Evolutionary conservation across 2,113 vertebrate genomes (phyloP), one percentile per base, ranked within the genome.

Genomic region (Lepus timidus): DNA sequence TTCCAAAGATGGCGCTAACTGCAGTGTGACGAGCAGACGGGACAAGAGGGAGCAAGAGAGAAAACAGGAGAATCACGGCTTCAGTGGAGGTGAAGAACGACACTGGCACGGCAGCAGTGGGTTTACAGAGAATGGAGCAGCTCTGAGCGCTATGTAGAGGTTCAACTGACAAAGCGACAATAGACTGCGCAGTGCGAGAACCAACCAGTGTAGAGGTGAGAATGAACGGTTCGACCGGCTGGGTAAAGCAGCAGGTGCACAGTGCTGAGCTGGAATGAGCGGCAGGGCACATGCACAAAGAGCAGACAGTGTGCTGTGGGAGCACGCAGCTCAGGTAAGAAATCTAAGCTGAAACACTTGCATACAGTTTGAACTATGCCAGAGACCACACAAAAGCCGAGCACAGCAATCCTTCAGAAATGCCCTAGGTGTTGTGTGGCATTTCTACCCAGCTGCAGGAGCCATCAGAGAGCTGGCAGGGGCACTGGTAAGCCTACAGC

Each of bases 111-210:
- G 71, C 70, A 9, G 78, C 39, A 16, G 13, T 33, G 84, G 71
- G 61, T 20, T 14, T 13, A 4, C 7, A 14, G 36, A n/a, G 75
- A 62, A 39, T 44, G 13, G 5, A 70, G 51, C 4, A 23, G 49
- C 12, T 22, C 44, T 39, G 1, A 19, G 83, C 64, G 55, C 81
- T 61, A 62, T 4, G 9, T 8, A 58, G 44, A 23, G 52, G 67
- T 1, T 12, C 20, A 52, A 76, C 0, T 19, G 87, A 49, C n/a
- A 4, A 27, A 52, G 52, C 4, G 58, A 13, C 20, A 52, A 7
- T 1, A 31, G 62, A 70, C 9, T 8, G 25, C 8, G 20, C 14
- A 9, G 17, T 0, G 39, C 11, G 9, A 19, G 39, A 23, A n/a
- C 39, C 55, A 23, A n/a, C 39, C 55, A 58, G 55, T 11, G 17